These are phyloP conservation scores for Biston stratarius DNA, from an alignment of 2,888 invertebrate species.

Conservation along the genomic window DNA sequence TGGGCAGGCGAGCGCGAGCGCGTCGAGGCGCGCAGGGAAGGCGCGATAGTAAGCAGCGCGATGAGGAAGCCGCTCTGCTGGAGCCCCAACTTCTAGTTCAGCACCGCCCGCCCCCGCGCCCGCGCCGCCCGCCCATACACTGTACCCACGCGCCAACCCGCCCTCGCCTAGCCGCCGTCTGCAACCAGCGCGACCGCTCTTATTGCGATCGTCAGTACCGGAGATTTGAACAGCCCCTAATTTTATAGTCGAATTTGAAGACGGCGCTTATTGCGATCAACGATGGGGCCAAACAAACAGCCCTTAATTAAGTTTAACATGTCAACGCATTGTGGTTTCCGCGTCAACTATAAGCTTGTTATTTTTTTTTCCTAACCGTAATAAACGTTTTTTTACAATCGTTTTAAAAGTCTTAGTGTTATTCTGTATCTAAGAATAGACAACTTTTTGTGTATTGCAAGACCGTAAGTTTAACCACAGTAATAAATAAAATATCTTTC, in stretches of 20 bases:
- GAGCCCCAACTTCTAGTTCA: slow-evolving; percentile 93
- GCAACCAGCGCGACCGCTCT: slow-evolving; percentile 51
- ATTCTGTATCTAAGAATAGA: too few species aligned
- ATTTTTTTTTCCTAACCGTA: too few species aligned
- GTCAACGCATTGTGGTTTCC: background rate
- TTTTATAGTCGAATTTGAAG: background rate
- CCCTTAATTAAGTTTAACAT: background rate
- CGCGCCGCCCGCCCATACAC: slow-evolving; percentile 74
- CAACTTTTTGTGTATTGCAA: too few species aligned
- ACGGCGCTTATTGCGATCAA: too few species aligned
- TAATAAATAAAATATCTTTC: too few species aligned
- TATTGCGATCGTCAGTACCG: background rate
- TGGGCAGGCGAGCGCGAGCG: slow-evolving; percentile 75
- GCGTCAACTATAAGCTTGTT: background rate
- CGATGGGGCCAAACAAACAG: too few species aligned
- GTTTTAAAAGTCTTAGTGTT: too few species aligned
- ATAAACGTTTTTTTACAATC: too few species aligned
- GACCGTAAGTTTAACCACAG: too few species aligned
- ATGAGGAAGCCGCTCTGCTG: slow-evolving; percentile 92
- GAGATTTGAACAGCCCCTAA: background rate
- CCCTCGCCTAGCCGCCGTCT: slow-evolving; percentile 79
- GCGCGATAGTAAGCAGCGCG: slow-evolving; percentile 91
- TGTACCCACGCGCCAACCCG: slow-evolving; percentile 76
- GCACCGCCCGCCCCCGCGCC: slow-evolving; percentile 79
- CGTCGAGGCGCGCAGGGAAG: slow-evolving; percentile 96